These are phyloP conservation scores for Schrankia costaestrigalis DNA, from an alignment of 2,888 invertebrate species.

Conservation along the genomic window DNA sequence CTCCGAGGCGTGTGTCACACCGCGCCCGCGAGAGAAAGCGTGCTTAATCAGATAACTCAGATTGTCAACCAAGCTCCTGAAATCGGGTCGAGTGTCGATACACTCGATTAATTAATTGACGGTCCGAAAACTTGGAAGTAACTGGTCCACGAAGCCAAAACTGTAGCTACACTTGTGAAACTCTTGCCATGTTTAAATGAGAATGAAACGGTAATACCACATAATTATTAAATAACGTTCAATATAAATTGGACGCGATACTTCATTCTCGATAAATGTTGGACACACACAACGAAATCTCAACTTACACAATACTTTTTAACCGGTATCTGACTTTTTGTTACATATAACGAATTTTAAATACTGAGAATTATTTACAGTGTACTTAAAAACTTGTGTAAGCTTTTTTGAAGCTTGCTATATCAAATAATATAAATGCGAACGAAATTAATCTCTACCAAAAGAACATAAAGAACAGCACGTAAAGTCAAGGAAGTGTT, in stretches of 20 bases:
- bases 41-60: conserved; percentile 79
- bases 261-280: not conserved
- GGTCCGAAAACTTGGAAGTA: conserved; percentile 70
- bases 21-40: conserved; percentile 75
- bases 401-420: no score
- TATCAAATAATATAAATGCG: no score
- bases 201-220: conserved; percentile 21
- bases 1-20: conserved; percentile 53
- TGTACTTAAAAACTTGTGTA: no score
- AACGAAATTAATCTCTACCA: no score
- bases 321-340: no score
- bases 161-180: conserved; percentile 62
- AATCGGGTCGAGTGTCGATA: conserved; percentile 80
- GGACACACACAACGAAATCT: not conserved
- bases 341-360: no score
- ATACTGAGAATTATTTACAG: no score
- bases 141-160: conserved; percentile 68
- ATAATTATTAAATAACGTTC: conserved; percentile 12
- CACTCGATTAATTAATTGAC: conserved; percentile 80
- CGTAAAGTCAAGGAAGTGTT: no score
- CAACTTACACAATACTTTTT: not conserved
- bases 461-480: no score
- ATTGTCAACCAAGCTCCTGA: conserved; percentile 80
- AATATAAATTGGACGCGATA: conserved; percentile 1
- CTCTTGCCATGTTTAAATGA: conserved; percentile 27